Percentiles rank a stretch among this genome's conserved stretches.
Conservation (phyloP, 1,140 invertebrate species). For the Calephelis nemesis region DNA sequence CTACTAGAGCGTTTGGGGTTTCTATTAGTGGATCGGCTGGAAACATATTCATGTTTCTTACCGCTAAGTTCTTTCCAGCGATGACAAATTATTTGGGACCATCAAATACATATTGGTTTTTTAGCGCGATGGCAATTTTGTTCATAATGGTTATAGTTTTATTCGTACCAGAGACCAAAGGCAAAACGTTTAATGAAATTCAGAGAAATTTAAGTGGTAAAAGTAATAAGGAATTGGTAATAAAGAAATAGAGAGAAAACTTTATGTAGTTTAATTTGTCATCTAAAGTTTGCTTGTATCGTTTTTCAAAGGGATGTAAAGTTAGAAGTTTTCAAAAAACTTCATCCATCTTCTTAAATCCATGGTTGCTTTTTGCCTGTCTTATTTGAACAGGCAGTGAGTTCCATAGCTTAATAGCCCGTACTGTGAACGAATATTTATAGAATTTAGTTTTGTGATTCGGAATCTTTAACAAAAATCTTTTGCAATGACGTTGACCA, state of each 20-base stretch:
- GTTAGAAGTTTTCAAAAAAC: too few species aligned
- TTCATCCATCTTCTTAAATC: too few species aligned
- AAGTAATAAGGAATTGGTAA: not conserved
- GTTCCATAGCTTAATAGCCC: too few species aligned
- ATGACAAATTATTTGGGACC: constrained; percentile 24
- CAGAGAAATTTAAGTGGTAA: constrained; percentile 25
- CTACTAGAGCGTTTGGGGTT: constrained; percentile 13
- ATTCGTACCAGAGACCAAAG: constrained; percentile 36
- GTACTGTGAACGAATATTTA: too few species aligned
- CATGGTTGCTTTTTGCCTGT: too few species aligned
- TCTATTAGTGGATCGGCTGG: constrained; percentile 9
- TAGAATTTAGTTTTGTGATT: too few species aligned
- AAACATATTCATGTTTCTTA: constrained; percentile 19
- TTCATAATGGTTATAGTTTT: constrained; percentile 23
- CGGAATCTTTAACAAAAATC: too few species aligned
- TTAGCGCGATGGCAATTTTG: constrained; percentile 24
- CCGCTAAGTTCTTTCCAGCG: constrained; percentile 20
- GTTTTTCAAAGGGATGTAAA: too few species aligned
- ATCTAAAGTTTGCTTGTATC: too few species aligned
- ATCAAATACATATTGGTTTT: constrained; percentile 31
- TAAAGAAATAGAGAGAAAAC: not conserved
- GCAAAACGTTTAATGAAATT: constrained; percentile 37
- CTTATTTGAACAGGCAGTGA: too few species aligned
- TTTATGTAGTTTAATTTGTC: not conserved
- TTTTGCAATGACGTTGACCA: too few species aligned